These are phyloP conservation scores for Leptobrachium ailaonicum DNA, from an alignment of 2,113 vertebrate species.

Conservation along the genomic window DNA sequence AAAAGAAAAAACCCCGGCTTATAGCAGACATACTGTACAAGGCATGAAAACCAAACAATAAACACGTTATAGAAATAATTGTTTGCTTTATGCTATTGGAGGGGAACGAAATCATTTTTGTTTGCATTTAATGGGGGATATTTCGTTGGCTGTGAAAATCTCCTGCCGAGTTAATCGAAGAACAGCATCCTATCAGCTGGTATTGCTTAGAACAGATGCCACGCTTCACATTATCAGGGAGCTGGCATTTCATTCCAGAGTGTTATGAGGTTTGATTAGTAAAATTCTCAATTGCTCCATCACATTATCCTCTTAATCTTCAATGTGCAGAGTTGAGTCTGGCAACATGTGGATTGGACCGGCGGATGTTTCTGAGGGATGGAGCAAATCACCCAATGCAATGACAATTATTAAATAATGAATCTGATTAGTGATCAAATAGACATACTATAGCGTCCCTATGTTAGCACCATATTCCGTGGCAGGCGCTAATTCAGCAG, in stretches of 20 bases:
- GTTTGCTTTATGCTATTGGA: conserved; percentile 21
- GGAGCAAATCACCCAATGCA: background rate
- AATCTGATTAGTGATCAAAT: no score
- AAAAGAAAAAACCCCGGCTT: background rate
- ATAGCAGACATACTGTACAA: background rate
- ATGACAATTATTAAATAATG: no score
- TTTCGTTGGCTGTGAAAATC: conserved; percentile 13
- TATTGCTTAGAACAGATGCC: conserved; percentile 43
- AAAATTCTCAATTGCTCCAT: conserved; percentile 31
- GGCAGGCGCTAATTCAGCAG: no score
- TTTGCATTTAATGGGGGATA: conserved; percentile 15
- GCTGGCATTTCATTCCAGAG: conserved; percentile 24
- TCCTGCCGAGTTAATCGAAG: conserved; percentile 36
- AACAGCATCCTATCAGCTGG: conserved; percentile 25
- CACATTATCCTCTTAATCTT: conserved; percentile 28
- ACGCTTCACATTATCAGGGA: conserved; percentile 28
- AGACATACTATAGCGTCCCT: no score
- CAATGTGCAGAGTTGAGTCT: background rate
- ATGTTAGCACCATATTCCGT: no score
- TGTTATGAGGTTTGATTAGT: conserved; percentile 31
- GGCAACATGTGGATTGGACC: conserved; percentile 7
- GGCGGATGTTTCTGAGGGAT: background rate
- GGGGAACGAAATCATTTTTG: conserved; percentile 27
- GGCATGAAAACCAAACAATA: background rate
- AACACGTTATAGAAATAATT: conserved; percentile 4